A percentile compares a stretch with the other conserved stretches of the same genome.
These are phyloP conservation scores for Rapana venosa DNA, from an alignment of 2,888 invertebrate genomes.

Conservation along the genomic window DNA sequence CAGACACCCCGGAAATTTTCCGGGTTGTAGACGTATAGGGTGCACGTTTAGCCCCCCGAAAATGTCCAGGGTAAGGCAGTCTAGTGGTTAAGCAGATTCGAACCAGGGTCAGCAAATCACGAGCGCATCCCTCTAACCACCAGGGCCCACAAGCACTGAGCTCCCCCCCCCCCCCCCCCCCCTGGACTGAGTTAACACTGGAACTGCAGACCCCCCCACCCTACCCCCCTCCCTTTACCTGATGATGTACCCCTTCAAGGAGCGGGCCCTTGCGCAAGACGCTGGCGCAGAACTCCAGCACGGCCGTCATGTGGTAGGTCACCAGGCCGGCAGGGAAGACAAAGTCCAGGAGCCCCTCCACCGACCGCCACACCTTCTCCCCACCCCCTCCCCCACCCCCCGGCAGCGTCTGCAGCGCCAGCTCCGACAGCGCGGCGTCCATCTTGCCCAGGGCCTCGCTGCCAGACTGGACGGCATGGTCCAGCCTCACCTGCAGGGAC, in stretches of 20 bases:
- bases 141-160: too few relatives aligned
- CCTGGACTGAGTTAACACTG: too few relatives aligned
- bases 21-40: too few relatives aligned
- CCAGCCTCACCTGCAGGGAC: slow-evolving; percentile 27
- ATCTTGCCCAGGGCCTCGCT: not conserved
- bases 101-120: too few relatives aligned
- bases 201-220: too few relatives aligned
- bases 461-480: slow-evolving; percentile 37
- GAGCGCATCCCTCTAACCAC: too few relatives aligned
- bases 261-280: not conserved
- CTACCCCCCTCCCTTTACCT: slow-evolving; percentile 5
- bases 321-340: slow-evolving; percentile 28
- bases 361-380: slow-evolving; percentile 23
- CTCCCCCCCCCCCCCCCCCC: too few relatives aligned
- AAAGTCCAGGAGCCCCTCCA: slow-evolving; percentile 34
- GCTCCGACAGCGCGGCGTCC: not conserved
- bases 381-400: not conserved
- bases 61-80: too few relatives aligned
- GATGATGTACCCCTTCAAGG: not conserved
- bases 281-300: not conserved
- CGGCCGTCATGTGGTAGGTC: slow-evolving; percentile 23
- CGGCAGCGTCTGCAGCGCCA: not conserved
- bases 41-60: too few relatives aligned
- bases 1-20: too few relatives aligned
- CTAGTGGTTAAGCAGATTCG: too few relatives aligned